phyloP scores from a whole-genome alignment of 2,113 vertebrate genomes.

The Menura novaehollandiae region DNA sequence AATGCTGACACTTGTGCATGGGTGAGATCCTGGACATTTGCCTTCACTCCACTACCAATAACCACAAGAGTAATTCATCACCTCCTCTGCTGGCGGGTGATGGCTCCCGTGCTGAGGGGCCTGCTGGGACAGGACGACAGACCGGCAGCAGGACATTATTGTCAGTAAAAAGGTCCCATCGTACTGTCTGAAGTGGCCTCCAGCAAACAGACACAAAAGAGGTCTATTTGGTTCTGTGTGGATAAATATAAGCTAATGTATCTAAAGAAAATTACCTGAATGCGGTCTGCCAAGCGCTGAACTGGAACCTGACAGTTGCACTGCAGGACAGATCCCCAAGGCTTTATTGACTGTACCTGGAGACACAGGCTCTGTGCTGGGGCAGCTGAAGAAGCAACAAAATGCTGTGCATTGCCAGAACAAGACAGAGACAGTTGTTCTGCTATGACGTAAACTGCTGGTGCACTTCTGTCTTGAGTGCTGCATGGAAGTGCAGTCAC shows the following conservation, averaged over 20 bases:
- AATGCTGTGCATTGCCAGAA: neutral
- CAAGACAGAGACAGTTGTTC: neutral
- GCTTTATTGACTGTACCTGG: neutral
- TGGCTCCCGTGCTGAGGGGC: neutral
- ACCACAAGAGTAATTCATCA: neutral
- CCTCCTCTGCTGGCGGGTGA: neutral
- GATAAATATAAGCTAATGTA: neutral
- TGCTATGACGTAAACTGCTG: neutral
- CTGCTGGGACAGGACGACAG: neutral
- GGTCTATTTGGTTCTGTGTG: neutral
- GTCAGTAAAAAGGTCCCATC: neutral
- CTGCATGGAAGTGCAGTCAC: neutral
- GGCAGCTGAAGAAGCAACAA: neutral
- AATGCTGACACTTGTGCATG: neutral
- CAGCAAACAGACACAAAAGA: neutral
- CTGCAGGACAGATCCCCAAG: neutral
- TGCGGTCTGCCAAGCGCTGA: neutral
- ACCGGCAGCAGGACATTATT: neutral
- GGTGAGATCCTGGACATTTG: neutral
- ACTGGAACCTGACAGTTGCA: neutral
- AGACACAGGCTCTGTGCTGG: neutral
- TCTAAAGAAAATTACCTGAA: neutral
- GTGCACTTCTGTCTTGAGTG: neutral
- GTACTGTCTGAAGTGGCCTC: neutral
- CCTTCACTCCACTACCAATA: neutral